Conservation (phyloP, 2,888 invertebrate species). For the Heliconius erato region DNA sequence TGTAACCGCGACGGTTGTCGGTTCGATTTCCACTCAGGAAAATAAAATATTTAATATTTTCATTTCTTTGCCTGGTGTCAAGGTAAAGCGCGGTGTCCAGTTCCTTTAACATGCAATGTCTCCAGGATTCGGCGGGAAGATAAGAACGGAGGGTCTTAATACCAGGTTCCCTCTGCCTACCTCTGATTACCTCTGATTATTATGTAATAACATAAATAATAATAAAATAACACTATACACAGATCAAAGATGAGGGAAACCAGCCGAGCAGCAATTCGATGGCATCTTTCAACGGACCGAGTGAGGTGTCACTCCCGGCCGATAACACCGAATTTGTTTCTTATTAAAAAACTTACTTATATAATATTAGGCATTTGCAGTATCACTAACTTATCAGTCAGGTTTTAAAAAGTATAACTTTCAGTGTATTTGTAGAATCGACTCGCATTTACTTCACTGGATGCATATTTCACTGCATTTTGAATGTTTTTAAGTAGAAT, state of each 20-base stretch:
- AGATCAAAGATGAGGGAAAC: conserved; percentile 9
- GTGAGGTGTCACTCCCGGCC: not conserved
- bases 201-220: not conserved
- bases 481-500: not conserved
- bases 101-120: too few species aligned
- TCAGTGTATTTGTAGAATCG: not conserved
- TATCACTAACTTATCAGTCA: not conserved
- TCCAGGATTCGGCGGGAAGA: too few species aligned
- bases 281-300: not conserved
- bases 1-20: too few species aligned
- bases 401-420: not conserved
- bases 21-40: too few species aligned
- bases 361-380: not conserved
- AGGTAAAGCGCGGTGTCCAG: too few species aligned
- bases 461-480: too few species aligned
- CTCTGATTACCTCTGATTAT: too few species aligned
- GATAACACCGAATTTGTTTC: not conserved
- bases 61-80: too few species aligned
- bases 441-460: not conserved
- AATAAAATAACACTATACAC: not conserved
- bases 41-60: too few species aligned
- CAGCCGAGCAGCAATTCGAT: not conserved
- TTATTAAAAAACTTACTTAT: not conserved
- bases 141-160: not conserved
- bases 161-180: not conserved